Conservation (phyloP, 2,888 invertebrate genomes). For the Eurois occulta region DNA sequence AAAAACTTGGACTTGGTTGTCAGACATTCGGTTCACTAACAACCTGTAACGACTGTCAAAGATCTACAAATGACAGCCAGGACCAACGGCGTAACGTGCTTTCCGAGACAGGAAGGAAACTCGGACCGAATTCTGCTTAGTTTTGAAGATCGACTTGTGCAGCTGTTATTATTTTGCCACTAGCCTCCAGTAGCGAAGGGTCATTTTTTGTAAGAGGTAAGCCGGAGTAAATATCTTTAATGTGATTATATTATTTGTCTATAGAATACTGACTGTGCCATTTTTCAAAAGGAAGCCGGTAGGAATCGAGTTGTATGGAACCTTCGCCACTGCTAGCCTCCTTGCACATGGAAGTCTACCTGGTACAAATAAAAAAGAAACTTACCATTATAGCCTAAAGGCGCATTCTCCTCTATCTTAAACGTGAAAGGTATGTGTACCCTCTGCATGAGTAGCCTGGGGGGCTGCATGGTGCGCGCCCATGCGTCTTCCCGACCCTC, state of each 20-base stretch:
- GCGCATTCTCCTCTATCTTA: slow-evolving; percentile 93
- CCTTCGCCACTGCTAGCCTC: too few relatives aligned
- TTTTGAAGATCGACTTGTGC: background rate
- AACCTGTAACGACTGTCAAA: background rate
- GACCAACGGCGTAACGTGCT: background rate
- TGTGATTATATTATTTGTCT: too few relatives aligned
- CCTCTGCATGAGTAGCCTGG: slow-evolving; percentile 95
- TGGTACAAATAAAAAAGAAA: slow-evolving; percentile 34
- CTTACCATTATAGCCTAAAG: slow-evolving; percentile 93
- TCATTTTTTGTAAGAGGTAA: too few relatives aligned
- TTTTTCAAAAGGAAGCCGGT: too few relatives aligned
- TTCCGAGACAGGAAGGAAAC: background rate
- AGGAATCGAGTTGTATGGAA: too few relatives aligned
- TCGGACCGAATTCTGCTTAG: background rate
- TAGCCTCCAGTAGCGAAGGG: too few relatives aligned
- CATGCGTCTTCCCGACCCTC: slow-evolving; percentile 91
- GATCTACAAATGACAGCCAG: background rate
- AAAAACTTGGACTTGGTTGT: background rate
- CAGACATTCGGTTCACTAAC: background rate
- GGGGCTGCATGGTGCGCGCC: slow-evolving; percentile 91
- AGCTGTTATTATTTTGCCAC: background rate
- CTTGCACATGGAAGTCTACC: background rate
- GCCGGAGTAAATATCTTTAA: too few relatives aligned
- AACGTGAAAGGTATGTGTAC: slow-evolving; percentile 96
- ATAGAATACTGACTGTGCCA: too few relatives aligned